Evolutionary conservation across 2,888 invertebrate genomes (phyloP), one percentile per base, ranked within the genome.

Genomic region (Trichogramma evanescens): DNA sequence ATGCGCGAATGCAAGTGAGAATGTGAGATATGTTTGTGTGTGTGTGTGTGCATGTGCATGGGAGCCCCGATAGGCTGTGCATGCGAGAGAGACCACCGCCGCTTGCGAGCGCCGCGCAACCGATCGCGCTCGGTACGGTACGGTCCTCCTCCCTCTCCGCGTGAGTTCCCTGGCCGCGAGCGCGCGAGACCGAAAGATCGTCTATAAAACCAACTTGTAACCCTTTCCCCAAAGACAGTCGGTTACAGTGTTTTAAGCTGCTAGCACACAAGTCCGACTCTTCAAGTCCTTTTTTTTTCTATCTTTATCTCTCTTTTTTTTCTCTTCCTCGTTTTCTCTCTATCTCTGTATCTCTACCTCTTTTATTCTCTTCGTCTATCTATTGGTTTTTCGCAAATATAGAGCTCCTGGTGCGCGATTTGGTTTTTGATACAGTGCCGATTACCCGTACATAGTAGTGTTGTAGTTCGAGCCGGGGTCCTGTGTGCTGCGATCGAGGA

Each of bases 221-320:
- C 60, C 63, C 61, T 63, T 63, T 63, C 63, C 63, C 63, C 63
- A 44, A 63, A 63, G 63, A 63, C 63, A 63, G 57, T 63, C 63
- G 55, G 58, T 45, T 54, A 26, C 26, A 26, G 26, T 26, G 26
- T 3, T 26, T 39, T 13, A 10, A 49, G 59, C 52, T n/a, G 13
- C 54, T 45, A 13, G 46, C 41, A 26, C 26, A 26, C 26, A 26
- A 26, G 26, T 26, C 26, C 26, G 26, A 26, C 26, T 26, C 26
- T 26, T 26, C 26, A 26, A 26, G 26, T 26, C 26, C 26, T 26
- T 26, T 26, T 13, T 13, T 26, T 26, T 26, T 26, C 26, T 26
- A 26, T 26, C 26, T 26, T 26, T 26, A 26, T 26, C 26, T 26
- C 50, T 53, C 52, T 49, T 50, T 46, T 42, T 39, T 41, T 39